Percentiles rank a stretch among this genome's conserved stretches.
phyloP scores from a whole-genome alignment of 2,797 vertebrate species.

The Hypotaenidia philippensis region DNA sequence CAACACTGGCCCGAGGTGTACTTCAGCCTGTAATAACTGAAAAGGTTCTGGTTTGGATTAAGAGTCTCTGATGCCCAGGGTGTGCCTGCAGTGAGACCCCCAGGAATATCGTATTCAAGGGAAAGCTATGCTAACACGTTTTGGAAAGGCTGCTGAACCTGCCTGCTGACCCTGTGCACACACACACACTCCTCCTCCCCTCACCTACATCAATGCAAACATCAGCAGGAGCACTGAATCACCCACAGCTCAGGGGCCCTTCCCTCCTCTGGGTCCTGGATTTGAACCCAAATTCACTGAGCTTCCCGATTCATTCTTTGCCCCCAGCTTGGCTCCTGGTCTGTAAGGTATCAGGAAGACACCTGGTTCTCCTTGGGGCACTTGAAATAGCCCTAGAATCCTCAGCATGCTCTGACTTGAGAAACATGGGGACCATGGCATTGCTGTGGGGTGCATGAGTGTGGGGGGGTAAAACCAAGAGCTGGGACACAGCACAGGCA shows the following conservation, averaged over 20 bases:
- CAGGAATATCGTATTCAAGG: not conserved
- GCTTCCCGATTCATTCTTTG: not conserved
- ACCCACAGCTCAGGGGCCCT: not conserved
- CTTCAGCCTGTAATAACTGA: not conserved
- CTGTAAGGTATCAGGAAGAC: not conserved
- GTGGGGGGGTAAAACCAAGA: not conserved
- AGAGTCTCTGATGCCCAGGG: not conserved
- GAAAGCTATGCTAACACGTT: not conserved
- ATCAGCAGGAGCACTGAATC: not conserved
- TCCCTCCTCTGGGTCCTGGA: not conserved
- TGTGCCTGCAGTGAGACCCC: not conserved
- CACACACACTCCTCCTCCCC: not conserved
- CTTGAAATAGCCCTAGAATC: not conserved
- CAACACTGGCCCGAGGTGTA: not conserved
- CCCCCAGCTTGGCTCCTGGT: not conserved
- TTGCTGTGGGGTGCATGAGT: not conserved
- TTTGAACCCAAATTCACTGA: not conserved
- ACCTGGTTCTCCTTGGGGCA: not conserved
- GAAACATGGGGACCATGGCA: fast-evolving
- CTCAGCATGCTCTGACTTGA: not conserved
- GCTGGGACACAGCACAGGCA: not conserved
- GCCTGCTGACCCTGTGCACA: not conserved
- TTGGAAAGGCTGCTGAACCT: not conserved
- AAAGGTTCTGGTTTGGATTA: not conserved
- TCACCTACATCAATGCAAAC: fast-evolving